Base-by-base conservation (phyloP, 2,113 vertebrate species). In the Uria aalge region DNA sequence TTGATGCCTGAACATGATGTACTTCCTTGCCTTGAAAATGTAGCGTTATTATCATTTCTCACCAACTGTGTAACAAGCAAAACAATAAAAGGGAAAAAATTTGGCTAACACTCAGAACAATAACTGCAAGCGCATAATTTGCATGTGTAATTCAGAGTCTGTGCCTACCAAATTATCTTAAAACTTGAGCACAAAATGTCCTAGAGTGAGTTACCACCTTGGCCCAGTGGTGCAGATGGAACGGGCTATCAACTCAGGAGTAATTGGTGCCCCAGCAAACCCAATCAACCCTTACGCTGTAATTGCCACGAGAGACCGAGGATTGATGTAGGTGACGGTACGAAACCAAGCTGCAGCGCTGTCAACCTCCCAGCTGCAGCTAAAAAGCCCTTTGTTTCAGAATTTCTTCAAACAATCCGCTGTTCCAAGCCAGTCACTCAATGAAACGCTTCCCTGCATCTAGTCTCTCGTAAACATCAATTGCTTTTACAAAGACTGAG, bases 241-340 rank as follows among this genome's bases (percentile, higher is more conserved):
- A 10, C 0, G 3, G 43, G 55, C 55, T 11, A 9, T 4, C 29
- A 13, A 6, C 5, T 4, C 32, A 4, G 5, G 15, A 36, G 79
- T 4, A 3, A 8, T 0, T 1, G 8, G 24, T 10, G 40, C 45
- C 27, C n/a, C 57, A 4, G 36, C 5, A 1, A 55, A 2, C 24
- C 30, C 56, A 30, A 40, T 4, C 48, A 52, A 26, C 71, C n/a
- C 52, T 32, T 1, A 6, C 0, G 1, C 63, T 14, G 23, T 12
- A 7, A 55, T 0, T 29, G 50, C 24, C 1, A 1, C 0, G 12
- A 7, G 19, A 43, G 8, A 3, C 6, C 0, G 11, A 66, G 77
- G 52, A 18, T 9, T 10, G 4, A 36, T 1, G 7, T 8, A 30
- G 1, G 5, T 0, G 8, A 15, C n/a, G 32, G 24, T 1, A 6